These are phyloP conservation scores for Oegoconia quadripuncta DNA, from an alignment of 2,888 invertebrate species.

Conservation along the genomic window DNA sequence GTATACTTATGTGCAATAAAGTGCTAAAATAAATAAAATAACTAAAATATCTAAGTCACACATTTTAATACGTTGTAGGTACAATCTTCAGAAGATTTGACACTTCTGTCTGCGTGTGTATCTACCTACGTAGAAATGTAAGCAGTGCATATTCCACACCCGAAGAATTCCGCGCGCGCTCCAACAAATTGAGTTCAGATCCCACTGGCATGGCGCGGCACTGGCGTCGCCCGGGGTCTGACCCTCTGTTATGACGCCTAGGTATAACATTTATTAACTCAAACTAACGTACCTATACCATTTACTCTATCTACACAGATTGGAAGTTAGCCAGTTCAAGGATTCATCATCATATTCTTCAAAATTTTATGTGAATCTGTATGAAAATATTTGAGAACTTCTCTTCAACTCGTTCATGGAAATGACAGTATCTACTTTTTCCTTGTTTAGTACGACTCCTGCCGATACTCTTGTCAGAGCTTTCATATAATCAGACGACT, in stretches of 20 bases:
- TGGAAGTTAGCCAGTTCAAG: neutral
- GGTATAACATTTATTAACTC: constrained; percentile 33
- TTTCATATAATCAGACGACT: too few species aligned
- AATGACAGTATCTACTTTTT: too few species aligned
- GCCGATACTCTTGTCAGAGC: too few species aligned
- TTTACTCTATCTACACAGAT: neutral
- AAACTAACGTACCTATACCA: constrained; percentile 7
- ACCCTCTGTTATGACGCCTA: constrained; percentile 33
- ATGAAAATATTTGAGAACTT: too few species aligned
- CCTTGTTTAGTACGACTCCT: too few species aligned
- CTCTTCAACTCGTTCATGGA: too few species aligned
- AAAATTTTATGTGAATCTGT: too few species aligned
- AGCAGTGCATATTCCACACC: constrained; percentile 52
- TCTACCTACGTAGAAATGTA: constrained; percentile 30
- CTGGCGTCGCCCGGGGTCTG: constrained; percentile 19
- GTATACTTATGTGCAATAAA: too few species aligned
- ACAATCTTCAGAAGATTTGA: constrained; percentile 6
- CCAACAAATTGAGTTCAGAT: constrained; percentile 52
- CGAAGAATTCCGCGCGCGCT: constrained; percentile 48
- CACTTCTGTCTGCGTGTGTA: constrained; percentile 30
- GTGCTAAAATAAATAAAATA: too few species aligned
- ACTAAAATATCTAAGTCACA: too few species aligned
- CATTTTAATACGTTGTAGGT: too few species aligned
- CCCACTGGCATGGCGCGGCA: constrained; percentile 16
- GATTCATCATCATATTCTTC: too few species aligned